Evolutionary conservation across 2,888 invertebrate species (phyloP), one percentile per base, ranked within the genome.

Genomic region (Lordiphosa fenestrarum): DNA sequence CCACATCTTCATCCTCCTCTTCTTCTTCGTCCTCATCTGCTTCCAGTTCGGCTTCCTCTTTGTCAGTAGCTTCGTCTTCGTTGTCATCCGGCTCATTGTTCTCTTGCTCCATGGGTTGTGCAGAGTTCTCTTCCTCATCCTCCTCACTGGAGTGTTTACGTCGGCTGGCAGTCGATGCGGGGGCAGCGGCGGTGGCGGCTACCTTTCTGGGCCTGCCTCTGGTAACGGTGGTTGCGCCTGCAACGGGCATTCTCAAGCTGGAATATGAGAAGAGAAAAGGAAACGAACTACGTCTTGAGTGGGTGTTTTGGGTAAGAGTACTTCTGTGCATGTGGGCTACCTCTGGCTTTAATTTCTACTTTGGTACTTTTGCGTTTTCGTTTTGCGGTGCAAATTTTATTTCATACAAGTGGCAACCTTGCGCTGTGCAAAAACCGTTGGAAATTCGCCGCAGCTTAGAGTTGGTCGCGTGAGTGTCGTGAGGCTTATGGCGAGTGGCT

Each of bases 161-260:
- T 2, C 25, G 25, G 30, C 9, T 30, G 30, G 9, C 4, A 10
- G 30, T 9, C 30, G 10, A 9, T 3, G 33, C 23, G 4, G 23
- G 19, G 6, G 21, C 25, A n/a, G 46, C 35, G 3, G 58, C 40
- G 3, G 40, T 23, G 4, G 63, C 53, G 3, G 51, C 57, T 15
- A 68, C 36, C 44, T 80, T 73, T 7, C 68, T 56, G 10, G 71
- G 60, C 13, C 74, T 63, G 6, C 63, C 60, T 12, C 63, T 50
- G 19, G 51, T 48, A 12, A 48, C 50, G 23, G 59, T 52, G 15
- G n/a, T 13, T 21, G 10, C 38, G 6, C 42, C 23, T 2, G 36
- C 41, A 7, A 13, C n/a, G 30, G 35, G 25, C 10, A 40, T 46
- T 25, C 33, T 6, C 42, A 44, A 44, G 44, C 44, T 44, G 6